A percentile compares a stretch with the other conserved stretches of the same genome.
Conservation (phyloP, 2,888 invertebrate genomes). For the Watsonalla cultraria region DNA sequence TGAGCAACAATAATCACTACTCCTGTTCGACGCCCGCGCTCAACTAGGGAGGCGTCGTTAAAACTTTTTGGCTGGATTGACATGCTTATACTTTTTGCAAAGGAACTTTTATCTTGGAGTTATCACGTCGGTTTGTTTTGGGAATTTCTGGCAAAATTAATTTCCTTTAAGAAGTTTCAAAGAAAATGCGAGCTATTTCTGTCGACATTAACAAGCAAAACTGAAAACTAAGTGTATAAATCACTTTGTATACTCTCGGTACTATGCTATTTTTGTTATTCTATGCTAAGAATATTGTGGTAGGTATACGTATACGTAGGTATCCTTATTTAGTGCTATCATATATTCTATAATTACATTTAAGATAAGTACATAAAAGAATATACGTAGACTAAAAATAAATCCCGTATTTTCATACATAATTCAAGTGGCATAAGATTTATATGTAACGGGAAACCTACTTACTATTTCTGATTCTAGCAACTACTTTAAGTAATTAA, state of each 20-base stretch:
- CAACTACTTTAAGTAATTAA: slow-evolving; percentile 75
- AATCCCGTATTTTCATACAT: slow-evolving; percentile 44
- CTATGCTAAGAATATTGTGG: no score
- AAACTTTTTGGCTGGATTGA: slow-evolving; percentile 51
- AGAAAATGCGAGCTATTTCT: slow-evolving; percentile 11
- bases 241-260: no score
- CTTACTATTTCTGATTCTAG: slow-evolving; percentile 37
- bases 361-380: background rate
- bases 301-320: no score
- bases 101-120: slow-evolving; percentile 36
- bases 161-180: slow-evolving; percentile 5
- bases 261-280: no score
- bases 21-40: slow-evolving; percentile 19
- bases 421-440: slow-evolving; percentile 55
- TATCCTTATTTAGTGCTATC: no score
- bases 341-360: no score
- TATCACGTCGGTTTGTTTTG: slow-evolving; percentile 36
- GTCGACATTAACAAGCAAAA: background rate
- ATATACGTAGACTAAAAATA: slow-evolving; percentile 3
- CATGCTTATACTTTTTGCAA: slow-evolving; percentile 41
- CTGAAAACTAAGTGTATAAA: no score
- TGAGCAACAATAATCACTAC: slow-evolving; percentile 13
- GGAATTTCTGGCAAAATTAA: slow-evolving; percentile 24
- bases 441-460: slow-evolving; percentile 54
- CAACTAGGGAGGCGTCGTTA: slow-evolving; percentile 42